phyloP scores from a whole-genome alignment of 2,888 invertebrate genomes.

The Lochmaea crataegi region DNA sequence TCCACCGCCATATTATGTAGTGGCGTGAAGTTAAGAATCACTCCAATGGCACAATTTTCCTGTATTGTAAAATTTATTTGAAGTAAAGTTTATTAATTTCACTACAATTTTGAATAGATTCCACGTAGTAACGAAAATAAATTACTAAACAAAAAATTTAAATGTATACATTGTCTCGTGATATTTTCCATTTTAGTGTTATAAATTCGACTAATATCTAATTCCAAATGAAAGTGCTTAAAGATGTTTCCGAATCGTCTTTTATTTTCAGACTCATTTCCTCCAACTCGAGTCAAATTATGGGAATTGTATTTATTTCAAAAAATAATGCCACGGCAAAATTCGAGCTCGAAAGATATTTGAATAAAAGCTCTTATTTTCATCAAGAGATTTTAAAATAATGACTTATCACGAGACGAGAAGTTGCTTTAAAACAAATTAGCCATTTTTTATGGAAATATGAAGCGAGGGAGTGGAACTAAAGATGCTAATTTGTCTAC shows the following conservation, averaged over 20 bases:
- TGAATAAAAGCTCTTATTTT: constrained; percentile 46
- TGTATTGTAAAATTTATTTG: too few species aligned
- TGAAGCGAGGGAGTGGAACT: constrained; percentile 42
- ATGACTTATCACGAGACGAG: constrained; percentile 59
- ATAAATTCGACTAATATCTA: not conserved
- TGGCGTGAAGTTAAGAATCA: too few species aligned
- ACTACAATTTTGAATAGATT: too few species aligned
- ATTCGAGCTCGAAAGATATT: constrained; percentile 31
- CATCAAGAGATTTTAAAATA: constrained; percentile 56
- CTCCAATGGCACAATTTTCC: too few species aligned
- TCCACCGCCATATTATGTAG: too few species aligned
- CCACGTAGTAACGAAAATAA: too few species aligned
- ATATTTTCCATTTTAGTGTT: too few species aligned
- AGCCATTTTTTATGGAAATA: constrained; percentile 54
- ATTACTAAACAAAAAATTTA: too few species aligned
- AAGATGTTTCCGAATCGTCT: constrained; percentile 7
- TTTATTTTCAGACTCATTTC: constrained; percentile 29
- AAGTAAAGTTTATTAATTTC: too few species aligned
- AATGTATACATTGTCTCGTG: too few species aligned
- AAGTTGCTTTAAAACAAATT: constrained; percentile 57
- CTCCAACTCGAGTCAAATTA: constrained; percentile 20
- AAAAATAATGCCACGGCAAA: constrained; percentile 28
- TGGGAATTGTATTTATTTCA: constrained; percentile 25
- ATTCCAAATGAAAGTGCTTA: not conserved
- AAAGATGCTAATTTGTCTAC: constrained; percentile 51